Conservation (phyloP, 2,888 invertebrate genomes). For the Eilema depressum region DNA sequence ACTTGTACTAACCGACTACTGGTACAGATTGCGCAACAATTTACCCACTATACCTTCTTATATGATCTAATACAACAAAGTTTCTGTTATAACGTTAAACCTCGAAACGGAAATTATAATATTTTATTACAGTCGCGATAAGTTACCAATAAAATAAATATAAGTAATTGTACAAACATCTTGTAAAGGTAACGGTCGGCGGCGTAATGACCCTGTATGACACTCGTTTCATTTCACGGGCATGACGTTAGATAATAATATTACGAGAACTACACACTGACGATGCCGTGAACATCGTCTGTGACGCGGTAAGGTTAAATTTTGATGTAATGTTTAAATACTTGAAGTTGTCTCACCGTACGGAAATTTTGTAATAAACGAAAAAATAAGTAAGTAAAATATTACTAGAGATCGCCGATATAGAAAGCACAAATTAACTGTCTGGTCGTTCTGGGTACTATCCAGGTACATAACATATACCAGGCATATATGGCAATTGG, state of each 20-base stretch:
- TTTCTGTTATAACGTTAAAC: background rate
- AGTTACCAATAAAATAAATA: background rate
- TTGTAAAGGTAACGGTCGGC: slow-evolving; percentile 41
- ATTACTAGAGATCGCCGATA: background rate
- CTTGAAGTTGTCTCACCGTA: background rate
- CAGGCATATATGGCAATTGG: background rate
- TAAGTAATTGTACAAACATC: slow-evolving; percentile 5
- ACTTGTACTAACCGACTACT: background rate
- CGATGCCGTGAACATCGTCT: slow-evolving; percentile 41
- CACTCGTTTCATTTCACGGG: slow-evolving; percentile 23
- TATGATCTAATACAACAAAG: background rate
- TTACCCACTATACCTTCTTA: background rate
- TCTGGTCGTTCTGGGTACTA: no score
- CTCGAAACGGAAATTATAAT: background rate
- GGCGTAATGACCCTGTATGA: slow-evolving; percentile 49
- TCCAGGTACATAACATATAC: background rate
- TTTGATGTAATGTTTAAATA: background rate
- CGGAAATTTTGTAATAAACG: background rate
- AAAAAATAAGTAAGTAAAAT: background rate
- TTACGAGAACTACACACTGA: slow-evolving; percentile 22
- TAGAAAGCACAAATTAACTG: background rate
- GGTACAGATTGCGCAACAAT: slow-evolving; percentile 4
- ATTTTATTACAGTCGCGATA: background rate
- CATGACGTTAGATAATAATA: slow-evolving; percentile 42
- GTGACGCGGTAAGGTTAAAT: slow-evolving; percentile 27